Conservation (phyloP, 1,140 invertebrate genomes). For the Drosophila orena region DNA sequence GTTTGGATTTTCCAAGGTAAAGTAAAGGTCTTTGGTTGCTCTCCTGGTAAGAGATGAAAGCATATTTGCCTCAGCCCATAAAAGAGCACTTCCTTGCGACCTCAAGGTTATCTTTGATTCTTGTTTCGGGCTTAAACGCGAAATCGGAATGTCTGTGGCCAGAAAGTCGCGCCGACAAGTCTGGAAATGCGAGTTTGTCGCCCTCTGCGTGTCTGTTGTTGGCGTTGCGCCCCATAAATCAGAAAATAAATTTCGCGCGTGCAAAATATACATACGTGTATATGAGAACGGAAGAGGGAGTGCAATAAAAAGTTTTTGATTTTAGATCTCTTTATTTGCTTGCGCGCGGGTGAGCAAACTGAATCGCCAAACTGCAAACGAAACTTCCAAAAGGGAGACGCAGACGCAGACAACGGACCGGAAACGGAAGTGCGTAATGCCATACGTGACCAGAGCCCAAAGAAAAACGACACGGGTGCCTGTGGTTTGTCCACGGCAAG, state of each 20-base stretch:
- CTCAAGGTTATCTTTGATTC: constrained; percentile 19
- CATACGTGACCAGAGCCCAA: constrained; percentile 64
- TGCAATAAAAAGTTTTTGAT: constrained; percentile 78
- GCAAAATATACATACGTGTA: constrained; percentile 63
- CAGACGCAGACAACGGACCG: too few relatives aligned
- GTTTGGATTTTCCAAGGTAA: not conserved
- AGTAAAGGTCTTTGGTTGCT: not conserved
- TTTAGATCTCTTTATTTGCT: constrained; percentile 60
- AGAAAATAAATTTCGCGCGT: constrained; percentile 70
- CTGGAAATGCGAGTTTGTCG: constrained; percentile 62
- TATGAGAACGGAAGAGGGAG: constrained; percentile 46
- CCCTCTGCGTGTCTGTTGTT: constrained; percentile 46
- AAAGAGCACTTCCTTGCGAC: not conserved
- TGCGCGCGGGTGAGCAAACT: constrained; percentile 51
- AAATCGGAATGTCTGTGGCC: constrained; percentile 18
- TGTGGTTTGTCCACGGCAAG: constrained; percentile 48
- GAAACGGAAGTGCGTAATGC: constrained; percentile 80
- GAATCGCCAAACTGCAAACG: constrained; percentile 24
- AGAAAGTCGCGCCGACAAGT: constrained; percentile 47
- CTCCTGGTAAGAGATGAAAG: not conserved
- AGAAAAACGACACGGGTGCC: constrained; percentile 18
- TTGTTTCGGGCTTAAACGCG: not conserved
- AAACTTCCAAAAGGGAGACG: constrained; percentile 12
- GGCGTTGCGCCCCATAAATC: constrained; percentile 75
- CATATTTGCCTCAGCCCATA: not conserved